A percentile compares a stretch with the other conserved stretches of the same genome.
phyloP scores from a whole-genome alignment of 2,888 invertebrate genomes.

The Stenodema calcarata region DNA sequence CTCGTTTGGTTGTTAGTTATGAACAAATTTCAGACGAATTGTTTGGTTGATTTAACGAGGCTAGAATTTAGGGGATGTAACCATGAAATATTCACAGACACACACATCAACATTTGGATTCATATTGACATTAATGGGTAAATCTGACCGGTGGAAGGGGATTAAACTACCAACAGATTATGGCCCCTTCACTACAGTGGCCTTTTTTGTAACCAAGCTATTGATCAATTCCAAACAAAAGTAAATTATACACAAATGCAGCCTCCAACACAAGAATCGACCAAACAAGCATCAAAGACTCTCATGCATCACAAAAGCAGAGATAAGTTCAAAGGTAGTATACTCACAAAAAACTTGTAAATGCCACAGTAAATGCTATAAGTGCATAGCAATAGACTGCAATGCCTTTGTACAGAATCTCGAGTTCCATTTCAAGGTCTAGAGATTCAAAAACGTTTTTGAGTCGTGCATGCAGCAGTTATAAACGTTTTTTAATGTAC shows the following conservation, averaged over 20 bases:
- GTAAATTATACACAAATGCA: too few relatives aligned
- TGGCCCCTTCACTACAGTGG: too few relatives aligned
- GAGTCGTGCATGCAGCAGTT: slow-evolving; percentile 16
- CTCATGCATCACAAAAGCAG: background rate
- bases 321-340: background rate
- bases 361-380: slow-evolving; percentile 46
- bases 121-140: too few relatives aligned
- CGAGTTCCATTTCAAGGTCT: slow-evolving; percentile 21
- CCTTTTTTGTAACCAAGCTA: too few relatives aligned
- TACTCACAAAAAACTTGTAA: slow-evolving; percentile 52
- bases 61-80: background rate
- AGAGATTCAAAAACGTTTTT: background rate
- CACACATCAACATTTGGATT: too few relatives aligned
- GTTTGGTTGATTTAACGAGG: background rate
- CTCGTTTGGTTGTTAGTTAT: too few relatives aligned
- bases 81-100: too few relatives aligned
- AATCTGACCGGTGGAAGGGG: too few relatives aligned
- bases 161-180: too few relatives aligned
- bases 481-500: background rate
- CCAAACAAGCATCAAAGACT: background rate
- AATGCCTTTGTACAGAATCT: slow-evolving; percentile 30
- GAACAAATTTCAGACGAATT: too few relatives aligned
- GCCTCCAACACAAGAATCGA: background rate
- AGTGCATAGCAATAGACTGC: slow-evolving; percentile 33
- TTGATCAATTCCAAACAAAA: too few relatives aligned